These are phyloP conservation scores for Grantiella picta DNA, from an alignment of 2,113 vertebrate species.

Conservation along the genomic window DNA sequence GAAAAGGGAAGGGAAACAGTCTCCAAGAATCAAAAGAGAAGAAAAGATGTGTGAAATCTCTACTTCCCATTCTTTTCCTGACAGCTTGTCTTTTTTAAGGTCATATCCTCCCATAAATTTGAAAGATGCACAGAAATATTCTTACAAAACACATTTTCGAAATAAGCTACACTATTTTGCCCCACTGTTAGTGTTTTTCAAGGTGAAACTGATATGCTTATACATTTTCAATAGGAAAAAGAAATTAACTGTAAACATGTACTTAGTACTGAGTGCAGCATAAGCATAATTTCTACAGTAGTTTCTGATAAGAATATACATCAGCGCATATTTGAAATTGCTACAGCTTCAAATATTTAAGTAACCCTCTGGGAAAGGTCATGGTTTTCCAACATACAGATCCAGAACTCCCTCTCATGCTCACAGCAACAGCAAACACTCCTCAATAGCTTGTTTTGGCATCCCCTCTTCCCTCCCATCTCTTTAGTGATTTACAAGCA, in stretches of 20 bases:
- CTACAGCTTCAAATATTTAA: conserved; percentile 49
- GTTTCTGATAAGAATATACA: conserved; percentile 20
- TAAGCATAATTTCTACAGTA: neutral
- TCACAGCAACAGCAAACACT: neutral
- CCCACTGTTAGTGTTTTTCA: neutral
- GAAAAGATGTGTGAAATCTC: neutral
- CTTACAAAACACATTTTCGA: neutral
- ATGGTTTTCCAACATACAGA: conserved; percentile 19
- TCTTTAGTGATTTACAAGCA: neutral
- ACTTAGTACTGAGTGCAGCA: neutral
- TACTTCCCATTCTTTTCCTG: neutral
- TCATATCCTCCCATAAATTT: neutral
- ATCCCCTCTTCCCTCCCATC: neutral
- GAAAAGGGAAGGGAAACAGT: neutral
- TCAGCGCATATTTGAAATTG: conserved; percentile 6
- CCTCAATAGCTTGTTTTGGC: neutral
- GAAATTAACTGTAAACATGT: neutral
- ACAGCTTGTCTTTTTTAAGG: neutral
- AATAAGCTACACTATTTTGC: neutral
- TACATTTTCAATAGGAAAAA: conserved; percentile 16
- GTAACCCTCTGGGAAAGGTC: conserved; percentile 57
- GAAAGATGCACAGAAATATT: neutral
- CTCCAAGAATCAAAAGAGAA: neutral
- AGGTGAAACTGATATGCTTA: conserved; percentile 19
- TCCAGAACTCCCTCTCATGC: neutral